These are phyloP conservation scores for Reticulitermes speratus DNA, from an alignment of 1,140 invertebrate genomes.

Conservation along the genomic window DNA sequence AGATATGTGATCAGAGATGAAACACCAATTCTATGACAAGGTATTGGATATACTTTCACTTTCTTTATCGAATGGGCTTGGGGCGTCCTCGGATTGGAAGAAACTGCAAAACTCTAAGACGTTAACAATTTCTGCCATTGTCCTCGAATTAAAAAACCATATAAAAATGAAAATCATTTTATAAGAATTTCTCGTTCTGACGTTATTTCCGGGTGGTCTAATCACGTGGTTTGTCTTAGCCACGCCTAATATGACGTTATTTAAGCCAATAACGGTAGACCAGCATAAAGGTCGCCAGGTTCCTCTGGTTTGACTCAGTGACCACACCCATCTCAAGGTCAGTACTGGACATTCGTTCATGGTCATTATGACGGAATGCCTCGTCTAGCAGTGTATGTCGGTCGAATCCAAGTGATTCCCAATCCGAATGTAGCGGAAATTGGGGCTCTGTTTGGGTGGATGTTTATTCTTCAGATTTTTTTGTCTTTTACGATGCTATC, in stretches of 20 bases:
- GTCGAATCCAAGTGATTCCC: background rate
- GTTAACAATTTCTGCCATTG: background rate
- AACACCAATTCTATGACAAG: too few species aligned
- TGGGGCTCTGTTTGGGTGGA: background rate
- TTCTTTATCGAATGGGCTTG: too few species aligned
- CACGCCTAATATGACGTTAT: background rate
- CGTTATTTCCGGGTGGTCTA: background rate
- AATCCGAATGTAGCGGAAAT: too few species aligned
- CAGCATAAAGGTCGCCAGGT: constrained; percentile 7
- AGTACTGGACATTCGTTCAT: background rate
- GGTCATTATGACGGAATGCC: background rate
- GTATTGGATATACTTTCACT: too few species aligned
- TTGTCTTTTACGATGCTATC: too few species aligned
- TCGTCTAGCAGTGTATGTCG: background rate
- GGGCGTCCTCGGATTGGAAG: too few species aligned
- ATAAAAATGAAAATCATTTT: background rate
- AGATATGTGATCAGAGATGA: too few species aligned
- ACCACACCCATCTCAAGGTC: constrained; percentile 30
- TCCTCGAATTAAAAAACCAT: background rate
- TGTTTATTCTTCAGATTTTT: too few species aligned
- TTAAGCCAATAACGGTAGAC: background rate
- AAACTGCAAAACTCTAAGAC: background rate
- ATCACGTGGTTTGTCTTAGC: background rate
- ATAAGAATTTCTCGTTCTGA: background rate
- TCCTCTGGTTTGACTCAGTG: background rate